Percentiles rank a stretch among this genome's conserved stretches.
These are phyloP conservation scores for Mimumesa dahlbomi DNA, from an alignment of 2,888 invertebrate genomes.

Conservation along the genomic window DNA sequence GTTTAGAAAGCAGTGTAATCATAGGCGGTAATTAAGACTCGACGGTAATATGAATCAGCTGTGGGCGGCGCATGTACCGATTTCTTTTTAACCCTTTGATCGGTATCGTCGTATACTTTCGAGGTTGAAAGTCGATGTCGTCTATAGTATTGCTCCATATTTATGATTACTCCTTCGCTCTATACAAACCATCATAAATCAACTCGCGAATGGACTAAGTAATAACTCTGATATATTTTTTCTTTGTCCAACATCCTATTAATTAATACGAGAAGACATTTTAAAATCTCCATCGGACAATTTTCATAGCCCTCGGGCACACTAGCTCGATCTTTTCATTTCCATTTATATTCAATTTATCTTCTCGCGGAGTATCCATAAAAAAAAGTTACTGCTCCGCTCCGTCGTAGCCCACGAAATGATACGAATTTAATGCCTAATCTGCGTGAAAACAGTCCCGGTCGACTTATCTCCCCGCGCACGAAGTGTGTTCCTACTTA, in stretches of 20 bases:
- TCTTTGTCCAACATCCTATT: too few species aligned
- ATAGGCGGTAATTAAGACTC: not conserved
- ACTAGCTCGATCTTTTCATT: too few species aligned
- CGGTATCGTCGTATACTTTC: too few species aligned
- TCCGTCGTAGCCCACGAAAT: not conserved
- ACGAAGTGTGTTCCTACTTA: conserved; percentile 26
- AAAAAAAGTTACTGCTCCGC: conserved; percentile 4
- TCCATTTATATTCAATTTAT: conserved; percentile 7
- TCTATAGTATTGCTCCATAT: too few species aligned
- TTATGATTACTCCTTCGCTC: too few species aligned
- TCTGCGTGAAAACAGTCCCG: conserved; percentile 38
- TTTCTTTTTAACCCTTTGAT: not conserved
- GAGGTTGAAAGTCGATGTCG: too few species aligned
- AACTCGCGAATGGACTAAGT: too few species aligned
- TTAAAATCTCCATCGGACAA: too few species aligned
- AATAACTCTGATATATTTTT: too few species aligned
- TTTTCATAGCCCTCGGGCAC: too few species aligned
- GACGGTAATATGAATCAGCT: not conserved
- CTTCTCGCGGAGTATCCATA: not conserved
- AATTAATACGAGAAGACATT: too few species aligned
- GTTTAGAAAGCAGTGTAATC: not conserved
- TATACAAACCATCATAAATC: too few species aligned
- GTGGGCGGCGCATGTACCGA: conserved; percentile 7
- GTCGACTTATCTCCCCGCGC: conserved; percentile 42
- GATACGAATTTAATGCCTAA: conserved; percentile 39